Percentiles rank a stretch among this genome's conserved stretches.
phyloP scores from a whole-genome alignment of 2,888 invertebrate genomes.

The Masnerella sp. region DNA sequence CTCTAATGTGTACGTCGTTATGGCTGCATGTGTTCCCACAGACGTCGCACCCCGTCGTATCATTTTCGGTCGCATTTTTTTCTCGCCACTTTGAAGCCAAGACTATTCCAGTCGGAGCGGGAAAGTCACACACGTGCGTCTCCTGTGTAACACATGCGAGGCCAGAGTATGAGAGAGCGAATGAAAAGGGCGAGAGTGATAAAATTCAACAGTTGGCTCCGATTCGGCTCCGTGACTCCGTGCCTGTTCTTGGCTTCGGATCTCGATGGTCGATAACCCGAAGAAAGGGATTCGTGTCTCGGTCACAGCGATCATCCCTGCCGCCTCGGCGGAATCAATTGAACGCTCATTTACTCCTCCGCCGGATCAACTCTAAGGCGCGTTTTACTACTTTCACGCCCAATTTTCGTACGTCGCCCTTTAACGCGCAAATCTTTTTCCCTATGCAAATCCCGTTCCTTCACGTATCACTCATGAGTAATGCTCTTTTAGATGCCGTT shows the following conservation, averaged over 20 bases:
- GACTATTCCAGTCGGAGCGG: constrained; percentile 30
- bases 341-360: constrained; percentile 39
- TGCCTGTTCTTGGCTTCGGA: constrained; percentile 51
- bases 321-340: constrained; percentile 30
- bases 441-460: neutral
- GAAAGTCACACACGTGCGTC: constrained; percentile 59
- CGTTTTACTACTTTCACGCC: neutral
- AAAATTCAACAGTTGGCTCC: constrained; percentile 64
- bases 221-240: constrained; percentile 43
- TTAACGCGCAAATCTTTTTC: constrained; percentile 2
- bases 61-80: constrained; percentile 60
- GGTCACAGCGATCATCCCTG: constrained; percentile 39
- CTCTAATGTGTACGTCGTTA: constrained; percentile 57
- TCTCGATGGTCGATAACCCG: constrained; percentile 56
- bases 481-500: constrained; percentile 29
- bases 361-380: constrained; percentile 18
- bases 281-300: constrained; percentile 58
- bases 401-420: constrained; percentile 1
- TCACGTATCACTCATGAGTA: constrained; percentile 27
- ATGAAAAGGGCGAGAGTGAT: constrained; percentile 62
- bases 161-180: constrained; percentile 55
- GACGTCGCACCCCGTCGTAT: constrained; percentile 61
- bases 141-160: constrained; percentile 51
- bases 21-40: constrained; percentile 60
- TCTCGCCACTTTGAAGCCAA: constrained; percentile 28